These are phyloP conservation scores for Perodicticus potto DNA, from an alignment of 2,797 vertebrate species.

Conservation along the genomic window DNA sequence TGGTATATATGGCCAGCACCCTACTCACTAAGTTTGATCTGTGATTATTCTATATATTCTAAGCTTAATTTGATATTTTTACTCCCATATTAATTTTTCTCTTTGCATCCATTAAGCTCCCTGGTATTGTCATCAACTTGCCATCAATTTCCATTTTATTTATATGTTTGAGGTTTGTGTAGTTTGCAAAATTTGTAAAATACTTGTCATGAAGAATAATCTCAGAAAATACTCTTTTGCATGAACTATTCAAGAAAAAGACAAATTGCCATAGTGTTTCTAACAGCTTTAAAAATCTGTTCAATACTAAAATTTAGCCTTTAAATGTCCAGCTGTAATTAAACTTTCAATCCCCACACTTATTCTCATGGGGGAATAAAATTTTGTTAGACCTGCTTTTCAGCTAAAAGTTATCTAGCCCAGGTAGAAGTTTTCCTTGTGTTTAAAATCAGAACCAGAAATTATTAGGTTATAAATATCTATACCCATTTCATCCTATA, in stretches of 20 bases:
- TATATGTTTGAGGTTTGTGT: neutral
- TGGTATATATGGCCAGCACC: no score
- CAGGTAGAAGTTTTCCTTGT: neutral
- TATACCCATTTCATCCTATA: neutral
- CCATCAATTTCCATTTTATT: neutral
- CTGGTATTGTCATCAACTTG: neutral
- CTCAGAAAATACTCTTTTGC: neutral
- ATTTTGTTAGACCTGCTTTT: neutral
- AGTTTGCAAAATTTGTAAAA: neutral
- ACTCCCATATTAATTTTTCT: neutral
- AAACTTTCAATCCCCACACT: neutral
- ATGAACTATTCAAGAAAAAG: neutral
- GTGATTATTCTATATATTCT: neutral
- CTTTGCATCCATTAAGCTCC: neutral
- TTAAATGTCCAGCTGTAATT: neutral
- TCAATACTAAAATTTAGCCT: neutral
- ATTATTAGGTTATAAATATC: neutral
- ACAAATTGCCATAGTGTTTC: neutral
- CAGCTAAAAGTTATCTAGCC: neutral
- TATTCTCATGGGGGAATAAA: neutral
- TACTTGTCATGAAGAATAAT: neutral
- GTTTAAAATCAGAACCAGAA: neutral
- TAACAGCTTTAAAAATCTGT: neutral
- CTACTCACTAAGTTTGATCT: neutral
- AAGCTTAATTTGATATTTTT: neutral